These are phyloP conservation scores for Nerophis ophidion DNA, from an alignment of 2,113 vertebrate species.

Conservation along the genomic window DNA sequence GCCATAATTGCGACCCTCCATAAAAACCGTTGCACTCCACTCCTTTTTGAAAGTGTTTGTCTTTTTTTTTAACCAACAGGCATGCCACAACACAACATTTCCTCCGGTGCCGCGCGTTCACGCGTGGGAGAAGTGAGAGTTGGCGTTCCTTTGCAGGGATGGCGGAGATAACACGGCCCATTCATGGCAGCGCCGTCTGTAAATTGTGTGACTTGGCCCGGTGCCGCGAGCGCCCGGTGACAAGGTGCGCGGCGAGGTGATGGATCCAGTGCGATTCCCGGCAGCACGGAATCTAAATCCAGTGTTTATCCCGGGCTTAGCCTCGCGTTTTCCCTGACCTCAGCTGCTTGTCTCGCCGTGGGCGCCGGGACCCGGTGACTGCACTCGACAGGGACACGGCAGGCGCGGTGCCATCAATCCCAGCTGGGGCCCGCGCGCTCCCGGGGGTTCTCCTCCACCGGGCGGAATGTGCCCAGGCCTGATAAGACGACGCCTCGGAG, in stretches of 20 bases:
- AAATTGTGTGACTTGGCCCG: slow-evolving; percentile 15
- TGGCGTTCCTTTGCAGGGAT: neutral
- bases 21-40: too few species aligned
- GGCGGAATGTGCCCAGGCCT: slow-evolving; percentile 63
- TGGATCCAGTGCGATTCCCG: slow-evolving; percentile 45
- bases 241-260: slow-evolving; percentile 43
- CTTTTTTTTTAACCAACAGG: slow-evolving; percentile 11
- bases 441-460: slow-evolving; percentile 38
- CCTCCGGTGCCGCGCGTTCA: slow-evolving; percentile 26
- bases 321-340: slow-evolving; percentile 42
- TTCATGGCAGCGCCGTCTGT: slow-evolving; percentile 14
- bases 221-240: slow-evolving; percentile 20
- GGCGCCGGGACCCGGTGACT: slow-evolving; percentile 49
- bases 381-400: slow-evolving; percentile 45
- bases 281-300: slow-evolving; percentile 60
- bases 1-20: too few species aligned
- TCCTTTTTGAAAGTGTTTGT: neutral
- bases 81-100: slow-evolving; percentile 27
- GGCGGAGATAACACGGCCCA: slow-evolving; percentile 18
- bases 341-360: slow-evolving; percentile 29
- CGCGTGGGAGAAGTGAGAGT: slow-evolving; percentile 29
- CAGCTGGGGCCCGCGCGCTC: slow-evolving; percentile 47
- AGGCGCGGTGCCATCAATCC: slow-evolving; percentile 59
- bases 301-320: slow-evolving; percentile 66
- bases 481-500: slow-evolving; percentile 71